Conservation (phyloP, 2,797 vertebrate species). For the Vireo griseus region DNA sequence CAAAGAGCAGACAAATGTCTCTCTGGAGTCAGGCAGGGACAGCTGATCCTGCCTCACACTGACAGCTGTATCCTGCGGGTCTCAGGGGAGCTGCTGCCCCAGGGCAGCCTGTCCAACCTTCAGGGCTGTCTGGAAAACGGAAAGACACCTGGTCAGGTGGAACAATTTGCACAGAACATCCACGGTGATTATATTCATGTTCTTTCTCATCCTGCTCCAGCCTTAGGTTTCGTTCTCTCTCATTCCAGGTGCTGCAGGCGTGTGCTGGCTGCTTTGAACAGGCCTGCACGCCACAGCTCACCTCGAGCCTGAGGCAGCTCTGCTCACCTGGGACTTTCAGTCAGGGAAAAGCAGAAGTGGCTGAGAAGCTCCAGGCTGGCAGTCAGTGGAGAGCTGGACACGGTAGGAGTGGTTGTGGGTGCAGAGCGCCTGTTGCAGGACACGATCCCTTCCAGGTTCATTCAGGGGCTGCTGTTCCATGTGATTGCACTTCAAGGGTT, state of each 20-base stretch:
- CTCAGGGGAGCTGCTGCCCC: background rate
- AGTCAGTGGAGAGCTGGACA: background rate
- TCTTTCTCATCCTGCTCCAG: background rate
- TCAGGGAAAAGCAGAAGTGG: accelerated
- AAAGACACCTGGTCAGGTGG: background rate
- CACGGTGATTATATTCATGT: background rate
- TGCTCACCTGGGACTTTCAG: background rate
- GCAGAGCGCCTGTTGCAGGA: background rate
- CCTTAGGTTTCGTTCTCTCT: accelerated
- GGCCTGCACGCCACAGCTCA: accelerated
- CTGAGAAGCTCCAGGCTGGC: background rate
- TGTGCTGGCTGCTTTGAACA: background rate
- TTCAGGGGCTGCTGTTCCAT: accelerated
- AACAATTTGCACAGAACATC: background rate
- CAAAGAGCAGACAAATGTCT: background rate
- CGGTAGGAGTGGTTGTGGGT: background rate
- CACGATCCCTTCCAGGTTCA: background rate
- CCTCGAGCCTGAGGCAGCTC: background rate
- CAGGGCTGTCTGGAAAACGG: background rate
- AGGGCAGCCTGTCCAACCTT: background rate
- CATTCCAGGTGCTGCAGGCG: accelerated
- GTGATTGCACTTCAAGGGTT: background rate
- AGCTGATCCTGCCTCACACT: background rate
- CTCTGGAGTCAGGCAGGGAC: background rate
- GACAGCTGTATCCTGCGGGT: background rate